Percentiles rank a stretch among this genome's conserved stretches.
phyloP scores from a whole-genome alignment of 2,888 invertebrate genomes.

The Diplolepis rosae region DNA sequence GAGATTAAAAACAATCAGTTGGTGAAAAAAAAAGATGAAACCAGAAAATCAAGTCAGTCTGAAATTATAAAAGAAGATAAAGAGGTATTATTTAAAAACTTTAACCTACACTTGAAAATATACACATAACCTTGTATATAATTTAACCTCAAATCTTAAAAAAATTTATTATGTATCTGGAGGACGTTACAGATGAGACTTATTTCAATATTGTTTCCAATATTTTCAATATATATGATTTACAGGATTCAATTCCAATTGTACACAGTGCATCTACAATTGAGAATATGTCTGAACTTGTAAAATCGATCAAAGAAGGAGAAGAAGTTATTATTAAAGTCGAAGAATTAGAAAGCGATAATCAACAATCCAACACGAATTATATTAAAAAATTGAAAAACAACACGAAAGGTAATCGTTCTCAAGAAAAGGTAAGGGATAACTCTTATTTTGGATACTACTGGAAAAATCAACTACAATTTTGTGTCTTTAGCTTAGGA shows the following conservation, averaged over 20 bases:
- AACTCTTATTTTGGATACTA: too few relatives aligned
- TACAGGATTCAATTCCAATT: background rate
- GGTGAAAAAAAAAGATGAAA: constrained; percentile 29
- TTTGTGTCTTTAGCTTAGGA: too few relatives aligned
- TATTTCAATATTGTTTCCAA: background rate
- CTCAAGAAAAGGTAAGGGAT: constrained; percentile 24
- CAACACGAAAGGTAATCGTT: constrained; percentile 17
- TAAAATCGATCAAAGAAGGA: constrained; percentile 34
- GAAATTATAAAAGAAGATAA: constrained; percentile 20
- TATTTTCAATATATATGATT: background rate
- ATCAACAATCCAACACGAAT: constrained; percentile 8
- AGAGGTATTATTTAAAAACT: constrained; percentile 28
- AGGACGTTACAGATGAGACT: too few relatives aligned
- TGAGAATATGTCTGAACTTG: constrained; percentile 7
- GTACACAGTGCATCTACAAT: background rate
- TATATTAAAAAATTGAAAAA: constrained; percentile 25
- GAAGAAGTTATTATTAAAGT: constrained; percentile 44
- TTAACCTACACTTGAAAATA: background rate
- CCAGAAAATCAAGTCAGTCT: constrained; percentile 32
- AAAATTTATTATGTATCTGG: too few relatives aligned
- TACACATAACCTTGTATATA: too few relatives aligned
- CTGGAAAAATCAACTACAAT: too few relatives aligned
- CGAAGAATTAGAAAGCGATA: constrained; percentile 7
- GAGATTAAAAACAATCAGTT: constrained; percentile 30
- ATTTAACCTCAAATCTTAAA: too few relatives aligned